Evolutionary conservation across 2,888 invertebrate genomes (phyloP).

Genomic region (Metacarcinus magister): DNA sequence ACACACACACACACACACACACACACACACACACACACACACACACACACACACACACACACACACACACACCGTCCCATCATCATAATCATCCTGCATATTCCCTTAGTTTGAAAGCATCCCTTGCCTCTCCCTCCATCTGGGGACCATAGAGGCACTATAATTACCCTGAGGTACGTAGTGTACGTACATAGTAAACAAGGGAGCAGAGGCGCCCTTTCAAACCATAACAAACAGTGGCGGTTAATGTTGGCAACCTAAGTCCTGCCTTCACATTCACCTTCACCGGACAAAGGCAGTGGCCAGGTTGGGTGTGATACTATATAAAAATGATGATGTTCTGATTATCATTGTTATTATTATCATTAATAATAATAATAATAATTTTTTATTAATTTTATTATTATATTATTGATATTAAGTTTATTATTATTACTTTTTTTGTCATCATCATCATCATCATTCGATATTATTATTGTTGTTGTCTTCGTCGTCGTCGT

Average conservation of each 20-base stretch:
- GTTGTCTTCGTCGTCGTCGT: too few species aligned
- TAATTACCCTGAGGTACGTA: constrained; percentile 20
- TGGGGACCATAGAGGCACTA: background rate
- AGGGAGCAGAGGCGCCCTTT: background rate
- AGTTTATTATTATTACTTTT: too few species aligned
- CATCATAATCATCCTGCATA: background rate
- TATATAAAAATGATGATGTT: too few species aligned
- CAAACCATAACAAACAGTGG: constrained; percentile 6
- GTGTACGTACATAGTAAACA: background rate
- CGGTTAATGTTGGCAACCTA: background rate
- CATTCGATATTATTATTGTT: too few species aligned
- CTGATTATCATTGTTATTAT: too few species aligned
- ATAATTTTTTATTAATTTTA: too few species aligned
- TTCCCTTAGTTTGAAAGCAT: background rate
- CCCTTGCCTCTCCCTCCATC: background rate
- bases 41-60: constrained; percentile 70
- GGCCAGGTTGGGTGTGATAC: background rate
- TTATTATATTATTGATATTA: too few species aligned
- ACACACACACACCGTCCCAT: constrained; percentile 63
- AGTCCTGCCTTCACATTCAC: background rate
- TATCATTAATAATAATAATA: too few species aligned
- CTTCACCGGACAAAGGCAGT: background rate
- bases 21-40: constrained; percentile 70
- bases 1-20: constrained; percentile 72
- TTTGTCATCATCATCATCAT: too few species aligned